Percentiles rank a stretch among this genome's conserved stretches.
Evolutionary conservation across 2,113 vertebrate genomes (phyloP).

Genomic region (Zapornia atra): DNA sequence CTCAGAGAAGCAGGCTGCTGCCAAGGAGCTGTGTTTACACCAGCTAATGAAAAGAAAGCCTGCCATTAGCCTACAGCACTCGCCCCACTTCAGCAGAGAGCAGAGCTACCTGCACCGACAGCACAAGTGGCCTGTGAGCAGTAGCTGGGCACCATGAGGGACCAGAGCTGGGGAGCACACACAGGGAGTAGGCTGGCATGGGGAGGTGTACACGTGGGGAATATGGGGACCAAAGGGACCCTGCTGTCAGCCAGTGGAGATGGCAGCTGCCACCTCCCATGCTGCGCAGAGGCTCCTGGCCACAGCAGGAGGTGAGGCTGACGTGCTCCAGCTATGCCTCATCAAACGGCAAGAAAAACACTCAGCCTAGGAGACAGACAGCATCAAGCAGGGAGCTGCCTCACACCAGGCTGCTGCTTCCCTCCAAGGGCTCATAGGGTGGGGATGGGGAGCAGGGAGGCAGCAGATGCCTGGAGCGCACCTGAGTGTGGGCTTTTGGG

Average conservation of each 20-base stretch:
- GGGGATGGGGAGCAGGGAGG: not conserved
- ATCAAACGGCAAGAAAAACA: not conserved
- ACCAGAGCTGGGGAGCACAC: not conserved
- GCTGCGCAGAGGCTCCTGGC: not conserved
- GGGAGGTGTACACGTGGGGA: fast-evolving
- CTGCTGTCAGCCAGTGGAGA: fast-evolving
- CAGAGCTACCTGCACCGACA: not conserved
- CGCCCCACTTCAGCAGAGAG: fast-evolving
- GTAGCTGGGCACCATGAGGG: not conserved
- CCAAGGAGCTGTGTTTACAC: slow-evolving; percentile 26
- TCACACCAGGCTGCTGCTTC: not conserved
- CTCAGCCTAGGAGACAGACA: not conserved
- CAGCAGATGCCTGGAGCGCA: not conserved
- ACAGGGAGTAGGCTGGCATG: fast-evolving
- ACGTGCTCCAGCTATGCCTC: not conserved
- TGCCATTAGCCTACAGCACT: not conserved
- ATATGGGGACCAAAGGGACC: not conserved
- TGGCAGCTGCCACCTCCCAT: not conserved
- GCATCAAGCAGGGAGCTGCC: not conserved
- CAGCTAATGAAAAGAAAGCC: slow-evolving; percentile 35
- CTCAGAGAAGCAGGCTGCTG: slow-evolving; percentile 26
- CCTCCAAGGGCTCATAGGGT: fast-evolving
- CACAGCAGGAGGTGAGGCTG: not conserved
- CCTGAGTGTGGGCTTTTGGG: not conserved
- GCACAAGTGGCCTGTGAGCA: not conserved